Base-by-base conservation (phyloP, 1,140 invertebrate genomes). In the Apis cerana region DNA sequence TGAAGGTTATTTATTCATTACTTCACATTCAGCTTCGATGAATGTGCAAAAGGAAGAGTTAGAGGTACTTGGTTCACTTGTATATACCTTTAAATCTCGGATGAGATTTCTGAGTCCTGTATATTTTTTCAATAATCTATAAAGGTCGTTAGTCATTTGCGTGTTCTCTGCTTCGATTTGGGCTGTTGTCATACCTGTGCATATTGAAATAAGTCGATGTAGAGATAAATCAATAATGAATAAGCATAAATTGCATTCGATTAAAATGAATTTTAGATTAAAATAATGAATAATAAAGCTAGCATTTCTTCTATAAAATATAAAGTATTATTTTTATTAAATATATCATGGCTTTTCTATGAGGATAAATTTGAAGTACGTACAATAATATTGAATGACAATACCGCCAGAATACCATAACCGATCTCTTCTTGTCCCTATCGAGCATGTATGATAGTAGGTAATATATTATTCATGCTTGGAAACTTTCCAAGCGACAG, bases 131-230 rank as follows among this genome's bases (percentile, higher is more conserved):
- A 99, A 93, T 72, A 98, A 95, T 90, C 98, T 96, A 92, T 98
- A 98, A 68, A 99, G 95, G 92, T 98, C 98, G 92, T 98, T 98
- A 85, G 97, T 98, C 96, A 98, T 96, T 94, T 98, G 97, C n/a
- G 97, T 98, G 91, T 98, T 98, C 93, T 99, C 98, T 13, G 96
- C 95, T 92, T 98, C 97, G 86, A 99, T 98, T 93, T 98, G 97
- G n/a, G 97, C 96, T 62, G 97, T 98, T 77, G 97, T 98, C 97
- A 98, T 97, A 93, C 97, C 97, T 98, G 94, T 68, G 96, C 95
- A 83, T 82, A 87, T 12, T 59, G 12, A 64, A 79, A 74, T 15
- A 52, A 70, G 15, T 13, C 19, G 1, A 71, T 71, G 13, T 11
- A 80, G 72, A 85, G 88, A 78, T 58, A 78, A 74, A 76, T 43